phyloP scores from a whole-genome alignment of 2,113 vertebrate genomes.

The Ranitomeya variabilis region DNA sequence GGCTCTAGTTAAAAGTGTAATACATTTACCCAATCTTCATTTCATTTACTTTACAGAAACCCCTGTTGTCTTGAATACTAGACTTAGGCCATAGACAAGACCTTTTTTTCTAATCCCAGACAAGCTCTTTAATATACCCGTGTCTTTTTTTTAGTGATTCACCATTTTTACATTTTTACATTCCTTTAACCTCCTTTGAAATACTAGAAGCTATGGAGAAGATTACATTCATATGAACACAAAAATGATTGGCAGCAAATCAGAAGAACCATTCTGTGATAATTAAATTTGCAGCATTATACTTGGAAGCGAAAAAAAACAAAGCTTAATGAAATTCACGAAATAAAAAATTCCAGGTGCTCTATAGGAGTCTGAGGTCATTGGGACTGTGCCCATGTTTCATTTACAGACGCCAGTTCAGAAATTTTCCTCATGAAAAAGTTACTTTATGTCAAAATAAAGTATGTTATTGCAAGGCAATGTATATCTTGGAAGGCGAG shows the following conservation, averaged over 20 bases:
- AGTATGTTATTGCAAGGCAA: constrained; percentile 21
- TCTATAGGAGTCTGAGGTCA: neutral
- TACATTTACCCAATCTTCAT: too few species aligned
- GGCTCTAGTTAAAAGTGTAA: too few species aligned
- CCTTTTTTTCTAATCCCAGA: neutral
- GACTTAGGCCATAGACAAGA: neutral
- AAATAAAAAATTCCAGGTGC: constrained; percentile 24
- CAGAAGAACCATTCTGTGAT: constrained; percentile 29
- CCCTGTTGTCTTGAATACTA: neutral
- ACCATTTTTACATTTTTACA: neutral
- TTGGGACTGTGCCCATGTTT: constrained; percentile 18
- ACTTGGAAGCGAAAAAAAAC: neutral
- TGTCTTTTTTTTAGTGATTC: neutral
- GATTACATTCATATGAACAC: constrained; percentile 8
- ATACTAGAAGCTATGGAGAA: constrained; percentile 7
- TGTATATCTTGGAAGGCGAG: constrained; percentile 26
- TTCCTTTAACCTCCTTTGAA: constrained; percentile 2
- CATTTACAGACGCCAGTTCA: neutral
- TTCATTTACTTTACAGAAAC: too few species aligned
- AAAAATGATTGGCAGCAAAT: constrained; percentile 28
- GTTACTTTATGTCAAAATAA: constrained; percentile 19
- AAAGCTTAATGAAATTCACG: constrained; percentile 19
- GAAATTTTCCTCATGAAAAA: constrained; percentile 20
- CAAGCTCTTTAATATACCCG: neutral
- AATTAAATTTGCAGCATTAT: constrained; percentile 35